These are phyloP conservation scores for Geotrupes spiniger DNA, from an alignment of 2,888 invertebrate genomes.

Conservation along the genomic window DNA sequence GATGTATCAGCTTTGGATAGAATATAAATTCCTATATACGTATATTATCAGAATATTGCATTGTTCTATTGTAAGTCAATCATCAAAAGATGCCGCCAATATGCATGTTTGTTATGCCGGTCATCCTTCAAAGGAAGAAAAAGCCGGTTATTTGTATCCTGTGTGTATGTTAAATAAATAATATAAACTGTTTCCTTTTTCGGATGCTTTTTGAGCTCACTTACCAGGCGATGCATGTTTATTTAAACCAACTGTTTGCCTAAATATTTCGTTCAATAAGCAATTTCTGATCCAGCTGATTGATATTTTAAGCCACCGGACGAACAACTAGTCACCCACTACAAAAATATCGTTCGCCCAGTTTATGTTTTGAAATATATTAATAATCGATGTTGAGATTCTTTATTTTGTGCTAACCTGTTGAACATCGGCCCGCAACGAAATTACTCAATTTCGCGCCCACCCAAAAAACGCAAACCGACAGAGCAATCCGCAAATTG, in stretches of 20 bases:
- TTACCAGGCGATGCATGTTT: no score
- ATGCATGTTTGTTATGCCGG: slow-evolving; percentile 31
- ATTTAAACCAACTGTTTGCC: neutral
- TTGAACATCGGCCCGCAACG: no score
- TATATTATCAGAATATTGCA: slow-evolving; percentile 29
- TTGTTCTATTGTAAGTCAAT: slow-evolving; percentile 34
- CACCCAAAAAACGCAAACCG: no score
- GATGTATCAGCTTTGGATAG: neutral
- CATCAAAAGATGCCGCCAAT: slow-evolving; percentile 32
- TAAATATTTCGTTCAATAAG: slow-evolving; percentile 12
- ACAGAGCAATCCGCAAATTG: slow-evolving; percentile 25
- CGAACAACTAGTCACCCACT: no score
- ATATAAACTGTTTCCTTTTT: slow-evolving; percentile 1
- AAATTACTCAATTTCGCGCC: no score
- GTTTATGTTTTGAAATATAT: no score
- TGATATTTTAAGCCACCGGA: no score
- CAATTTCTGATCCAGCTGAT: no score
- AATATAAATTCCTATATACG: slow-evolving; percentile 30
- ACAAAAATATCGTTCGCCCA: no score
- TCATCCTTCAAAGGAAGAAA: slow-evolving; percentile 24
- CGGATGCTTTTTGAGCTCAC: neutral
- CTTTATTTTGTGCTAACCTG: no score
- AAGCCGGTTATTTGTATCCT: slow-evolving; percentile 5
- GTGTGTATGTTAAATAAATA: slow-evolving; percentile 5
- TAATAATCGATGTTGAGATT: no score